phyloP scores from a whole-genome alignment of 2,113 vertebrate genomes.

The Carassius carassius region DNA sequence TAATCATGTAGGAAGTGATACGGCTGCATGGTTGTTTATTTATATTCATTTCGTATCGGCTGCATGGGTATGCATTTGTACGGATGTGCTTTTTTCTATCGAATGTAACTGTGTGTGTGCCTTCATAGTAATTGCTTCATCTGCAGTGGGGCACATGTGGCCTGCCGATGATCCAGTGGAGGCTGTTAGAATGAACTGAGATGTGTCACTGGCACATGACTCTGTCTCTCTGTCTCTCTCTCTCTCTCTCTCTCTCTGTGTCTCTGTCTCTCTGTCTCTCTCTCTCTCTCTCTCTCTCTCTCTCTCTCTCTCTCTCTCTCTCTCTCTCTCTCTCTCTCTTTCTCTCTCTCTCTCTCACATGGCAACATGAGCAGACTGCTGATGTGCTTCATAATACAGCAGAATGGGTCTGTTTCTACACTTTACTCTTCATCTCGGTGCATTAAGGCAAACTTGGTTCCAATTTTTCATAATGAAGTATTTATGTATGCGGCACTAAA shows the following conservation, averaged over 20 bases:
- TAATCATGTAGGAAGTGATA: background rate
- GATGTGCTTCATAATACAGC: constrained; percentile 31
- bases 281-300: constrained; percentile 27
- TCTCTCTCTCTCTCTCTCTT: constrained; percentile 38
- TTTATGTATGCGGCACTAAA: background rate
- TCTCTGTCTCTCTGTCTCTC: constrained; percentile 25
- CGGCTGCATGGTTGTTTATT: background rate
- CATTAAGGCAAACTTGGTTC: background rate
- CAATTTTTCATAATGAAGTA: background rate
- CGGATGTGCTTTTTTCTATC: background rate
- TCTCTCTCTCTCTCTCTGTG: constrained; percentile 39
- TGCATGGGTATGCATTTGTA: background rate
- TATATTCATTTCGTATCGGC: background rate
- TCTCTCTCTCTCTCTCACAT: constrained; percentile 20
- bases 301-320: constrained; percentile 35
- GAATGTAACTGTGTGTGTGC: constrained; percentile 20
- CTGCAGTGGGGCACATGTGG: constrained; percentile 45
- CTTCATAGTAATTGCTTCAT: constrained; percentile 48
- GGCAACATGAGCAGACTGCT: constrained; percentile 27
- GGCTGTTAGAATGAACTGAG: constrained; percentile 52
- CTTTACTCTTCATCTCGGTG: background rate
- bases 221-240: constrained; percentile 27
- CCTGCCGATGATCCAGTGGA: constrained; percentile 35
- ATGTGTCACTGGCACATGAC: constrained; percentile 63
- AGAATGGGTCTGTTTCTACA: constrained; percentile 20